Evolutionary conservation across 2,113 vertebrate genomes (phyloP), one percentile per base, ranked within the genome.

Genomic region (Axis porcinus): DNA sequence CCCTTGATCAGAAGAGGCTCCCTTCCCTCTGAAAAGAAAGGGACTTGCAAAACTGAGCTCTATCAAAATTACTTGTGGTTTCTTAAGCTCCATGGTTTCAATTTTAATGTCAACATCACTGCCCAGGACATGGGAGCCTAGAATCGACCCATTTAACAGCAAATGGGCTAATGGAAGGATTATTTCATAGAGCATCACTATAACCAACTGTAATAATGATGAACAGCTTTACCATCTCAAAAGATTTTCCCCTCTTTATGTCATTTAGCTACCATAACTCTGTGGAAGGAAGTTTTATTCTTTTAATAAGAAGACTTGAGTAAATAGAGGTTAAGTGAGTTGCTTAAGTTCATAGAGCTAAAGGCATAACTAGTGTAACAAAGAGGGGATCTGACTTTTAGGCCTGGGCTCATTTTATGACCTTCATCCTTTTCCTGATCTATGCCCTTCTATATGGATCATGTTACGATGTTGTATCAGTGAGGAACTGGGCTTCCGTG

Each of bases 1-100:
- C 99, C 99, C 99, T 99, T 99, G 98, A 99, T 99, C 96, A 99
- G 99, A 97, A 99, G 99, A 98, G 99, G 99, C 97, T 99, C 99
- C 83, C 99, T 99, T 99, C 99, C 99, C 99, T 98, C 97, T 4
- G 84, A 98, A 50, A 28, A 79, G 28, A 50, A 79, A 79, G 45
- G 15, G 15, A 33, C 2, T 79, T 33, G 76, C 15, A 50, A 50
- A 79, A 50, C 28, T 79, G 76, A 50, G 45, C 28, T 50, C 76
- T 50, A 33, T 33, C 76, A 50, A 50, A 33, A 50, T 50, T 43
- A 33, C 76, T 3, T 50, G 45, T 50, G 76, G 33, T 79, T 79
- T 79, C 9, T 19, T 50, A 79, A 50, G 76, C 76, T 50, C 9
- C 4, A 27, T 33, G 76, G 36, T 82, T 97, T 96, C 50, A 91